Base-by-base conservation (phyloP, 2,888 invertebrate genomes). In the Campaea margaritaria region DNA sequence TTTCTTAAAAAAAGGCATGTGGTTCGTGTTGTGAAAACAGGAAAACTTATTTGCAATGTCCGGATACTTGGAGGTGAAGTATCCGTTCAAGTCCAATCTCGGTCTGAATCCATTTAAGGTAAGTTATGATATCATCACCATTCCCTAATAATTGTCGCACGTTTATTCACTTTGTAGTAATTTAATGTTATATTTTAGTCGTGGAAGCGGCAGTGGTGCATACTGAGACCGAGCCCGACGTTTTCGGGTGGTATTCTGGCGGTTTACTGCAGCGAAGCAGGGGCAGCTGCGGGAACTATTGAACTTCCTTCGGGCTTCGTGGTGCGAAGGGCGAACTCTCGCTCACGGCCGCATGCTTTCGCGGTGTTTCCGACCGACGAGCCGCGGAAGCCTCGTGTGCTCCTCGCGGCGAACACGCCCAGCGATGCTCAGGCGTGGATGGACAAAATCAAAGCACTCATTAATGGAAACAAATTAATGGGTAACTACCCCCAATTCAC, bases 351-450 rank as follows among this genome's bases (percentile, higher is more conserved):
- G 34, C 94, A 94, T 75, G 95, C 95, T 11, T 96, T 96, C 75
- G 95, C 95, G 2, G 93, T 96, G 61, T 95, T 95, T 74, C 89
- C 94, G 8, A 76, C 89, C 0, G 92, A 90, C 12, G 90, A 93
- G 50, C 93, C 93, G 39, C 89, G 93, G 52, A 95, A 95, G 73
- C 94, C 95, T 0, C 85, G 95, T 12, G 82, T 96, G 13, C 94
- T 95, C 64, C 88, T 96, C 58, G 94, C 95, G 0, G 95, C 95
- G 0, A 90, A 83, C 54, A 94, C 94, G 0, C 94, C 95, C 65
- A 93, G 93, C 15, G 95, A 96, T 62, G 93, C 94, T 7, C 95
- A 96, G 72, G 76, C 90, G 49, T 96, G 96, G 96, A 96, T 96
- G 94, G 90, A 93, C 11, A 94, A 93, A 64, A 93, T 95, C 46